phyloP scores from a whole-genome alignment of 2,113 vertebrate species.

The Oceanodroma tethys region DNA sequence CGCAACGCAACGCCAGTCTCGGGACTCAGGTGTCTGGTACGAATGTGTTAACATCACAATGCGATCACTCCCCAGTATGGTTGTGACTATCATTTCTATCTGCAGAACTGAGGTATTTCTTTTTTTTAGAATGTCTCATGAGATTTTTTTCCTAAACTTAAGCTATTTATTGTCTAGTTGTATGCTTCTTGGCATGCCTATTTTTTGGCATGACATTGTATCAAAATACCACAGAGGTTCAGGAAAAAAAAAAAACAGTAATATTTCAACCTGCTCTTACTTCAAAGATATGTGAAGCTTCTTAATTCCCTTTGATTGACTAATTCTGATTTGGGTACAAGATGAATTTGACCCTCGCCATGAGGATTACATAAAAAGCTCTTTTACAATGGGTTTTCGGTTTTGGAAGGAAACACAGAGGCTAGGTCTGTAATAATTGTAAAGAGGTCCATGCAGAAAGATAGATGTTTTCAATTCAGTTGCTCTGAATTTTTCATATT shows the following conservation, averaged over 20 bases:
- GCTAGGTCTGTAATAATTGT: neutral
- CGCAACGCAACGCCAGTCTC: rapidly evolving
- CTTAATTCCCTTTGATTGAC: neutral
- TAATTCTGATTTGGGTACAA: neutral
- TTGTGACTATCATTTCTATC: neutral
- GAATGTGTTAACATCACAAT: no score
- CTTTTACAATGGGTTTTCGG: neutral
- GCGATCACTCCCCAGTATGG: rapidly evolving
- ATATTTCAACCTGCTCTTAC: neutral
- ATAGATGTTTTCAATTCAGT: slow-evolving; percentile 16
- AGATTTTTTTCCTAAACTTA: neutral
- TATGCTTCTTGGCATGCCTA: neutral
- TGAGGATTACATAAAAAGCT: neutral
- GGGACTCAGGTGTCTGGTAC: no score
- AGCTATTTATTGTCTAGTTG: neutral
- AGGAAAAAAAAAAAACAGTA: neutral
- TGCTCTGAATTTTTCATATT: slow-evolving; percentile 39
- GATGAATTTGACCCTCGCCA: neutral
- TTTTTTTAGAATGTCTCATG: neutral
- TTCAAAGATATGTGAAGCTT: neutral
- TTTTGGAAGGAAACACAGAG: neutral
- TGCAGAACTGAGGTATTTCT: neutral
- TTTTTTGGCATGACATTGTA: rapidly evolving
- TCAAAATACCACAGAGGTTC: neutral
- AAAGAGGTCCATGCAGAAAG: neutral